phyloP scores from a whole-genome alignment of 2,888 invertebrate genomes.

The Acholoe squamosa region DNA sequence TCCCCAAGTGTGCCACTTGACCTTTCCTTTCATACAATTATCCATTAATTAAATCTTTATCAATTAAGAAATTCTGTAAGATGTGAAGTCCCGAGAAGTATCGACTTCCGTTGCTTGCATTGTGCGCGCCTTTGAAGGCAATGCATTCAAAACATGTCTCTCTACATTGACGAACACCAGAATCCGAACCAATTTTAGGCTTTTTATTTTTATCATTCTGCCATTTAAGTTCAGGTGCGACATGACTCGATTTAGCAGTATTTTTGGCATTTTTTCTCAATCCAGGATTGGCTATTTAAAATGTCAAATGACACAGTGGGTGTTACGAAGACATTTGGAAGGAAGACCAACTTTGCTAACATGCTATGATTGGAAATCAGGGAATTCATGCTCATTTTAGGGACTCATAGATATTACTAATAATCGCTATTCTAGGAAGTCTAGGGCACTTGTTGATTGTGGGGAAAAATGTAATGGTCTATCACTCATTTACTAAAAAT shows the following conservation, averaged over 20 bases:
- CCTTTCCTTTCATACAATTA: neutral
- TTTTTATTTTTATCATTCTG: conserved; percentile 23
- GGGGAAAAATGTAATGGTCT: no score
- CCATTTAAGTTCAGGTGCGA: neutral
- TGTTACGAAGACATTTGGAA: neutral
- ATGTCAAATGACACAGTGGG: conserved; percentile 1
- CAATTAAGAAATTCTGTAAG: neutral
- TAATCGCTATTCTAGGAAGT: no score
- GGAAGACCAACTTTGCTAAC: no score
- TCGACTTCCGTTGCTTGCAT: neutral
- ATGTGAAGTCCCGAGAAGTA: neutral
- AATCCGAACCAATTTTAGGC: neutral
- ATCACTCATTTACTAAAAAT: no score
- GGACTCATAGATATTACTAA: no score
- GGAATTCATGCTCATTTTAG: no score
- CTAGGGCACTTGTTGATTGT: no score
- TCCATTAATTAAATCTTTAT: neutral
- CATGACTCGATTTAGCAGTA: neutral
- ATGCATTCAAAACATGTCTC: neutral
- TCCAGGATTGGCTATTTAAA: conserved; percentile 5
- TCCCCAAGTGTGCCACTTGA: neutral
- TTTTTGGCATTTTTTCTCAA: neutral
- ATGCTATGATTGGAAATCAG: no score
- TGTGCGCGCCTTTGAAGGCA: neutral
- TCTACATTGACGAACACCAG: neutral